Base-by-base conservation (phyloP, 1,140 invertebrate species). In the Drosophila oshimai region DNA sequence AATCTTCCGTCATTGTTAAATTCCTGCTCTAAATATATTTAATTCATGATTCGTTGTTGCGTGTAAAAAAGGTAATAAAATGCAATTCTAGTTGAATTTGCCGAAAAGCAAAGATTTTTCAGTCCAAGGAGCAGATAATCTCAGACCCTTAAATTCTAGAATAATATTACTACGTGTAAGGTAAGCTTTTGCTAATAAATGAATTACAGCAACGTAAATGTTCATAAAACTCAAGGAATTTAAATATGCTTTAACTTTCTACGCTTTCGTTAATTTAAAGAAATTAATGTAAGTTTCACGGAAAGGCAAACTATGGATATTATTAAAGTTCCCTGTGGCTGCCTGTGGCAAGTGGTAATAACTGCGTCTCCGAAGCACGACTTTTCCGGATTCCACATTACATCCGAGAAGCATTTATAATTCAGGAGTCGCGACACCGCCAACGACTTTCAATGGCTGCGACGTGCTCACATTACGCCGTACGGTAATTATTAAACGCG, bases 301-400 rank as follows among this genome's bases (percentile, higher is more conserved):
- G 1, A 6, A 0, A 53, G 26, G 12, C 3, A 12, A 22, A 45
- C 15, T 31, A 22, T 10, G 12, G 12, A 13, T 36, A 4, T 12
- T n/a, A 9, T 22, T 1, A 9, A 9, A 7, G 20, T 24, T 10
- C 13, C 28, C 12, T 3, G n/a, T 42, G 33, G 22, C 24, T n/a
- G 68, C 44, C 31, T 51, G 44, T 51, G 44, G 53, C 74, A 71
- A 76, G 73, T 77, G 73, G 72, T 67, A 77, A 77, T 77, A 67
- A 77, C 72, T 64, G 44, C 58, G 33, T 47, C 51, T 49, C 13
- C 22, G 28, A 37, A 44, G 26, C 46, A 34, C 31, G 31, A 24
- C 44, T 49, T 45, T 6, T 22, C 22, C 31, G 37, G 44, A 26
- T 13, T 4, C 22, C 49, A 42, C 55, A 37, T 36, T 28, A 47